These are phyloP conservation scores for Aleiodes leptofemur DNA, from an alignment of 2,888 invertebrate genomes.

Conservation along the genomic window DNA sequence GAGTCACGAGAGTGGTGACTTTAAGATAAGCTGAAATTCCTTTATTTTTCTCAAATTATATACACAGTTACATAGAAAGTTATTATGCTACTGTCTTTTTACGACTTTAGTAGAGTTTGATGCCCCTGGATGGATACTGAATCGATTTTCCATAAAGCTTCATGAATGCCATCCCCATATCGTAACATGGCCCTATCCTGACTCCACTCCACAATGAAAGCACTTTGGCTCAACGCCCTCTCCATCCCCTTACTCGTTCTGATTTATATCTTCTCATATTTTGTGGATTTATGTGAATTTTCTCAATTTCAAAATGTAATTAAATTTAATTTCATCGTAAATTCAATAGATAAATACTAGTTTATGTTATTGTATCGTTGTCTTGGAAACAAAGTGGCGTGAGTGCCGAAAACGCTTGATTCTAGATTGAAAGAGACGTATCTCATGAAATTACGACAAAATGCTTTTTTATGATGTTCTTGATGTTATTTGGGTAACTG, in stretches of 20 bases:
- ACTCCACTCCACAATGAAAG: constrained; percentile 12
- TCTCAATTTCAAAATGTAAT: neutral
- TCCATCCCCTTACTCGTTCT: too few species aligned
- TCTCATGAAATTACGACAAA: too few species aligned
- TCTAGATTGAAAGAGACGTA: too few species aligned
- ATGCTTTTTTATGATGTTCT: too few species aligned
- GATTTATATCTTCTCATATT: neutral
- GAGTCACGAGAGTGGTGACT: constrained; percentile 7
- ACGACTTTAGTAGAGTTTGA: constrained; percentile 53
- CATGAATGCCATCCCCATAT: constrained; percentile 56
- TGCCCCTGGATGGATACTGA: constrained; percentile 63
- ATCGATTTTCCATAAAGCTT: constrained; percentile 68
- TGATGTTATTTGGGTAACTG: too few species aligned
- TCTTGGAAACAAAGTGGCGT: too few species aligned
- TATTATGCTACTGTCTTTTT: neutral
- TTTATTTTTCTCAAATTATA: neutral
- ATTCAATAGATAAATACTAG: neutral
- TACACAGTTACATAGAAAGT: neutral
- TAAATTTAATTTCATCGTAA: neutral
- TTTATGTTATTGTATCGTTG: neutral
- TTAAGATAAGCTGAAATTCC: constrained; percentile 29
- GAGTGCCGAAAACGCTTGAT: too few species aligned
- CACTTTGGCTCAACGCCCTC: neutral
- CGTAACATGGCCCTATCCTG: neutral
- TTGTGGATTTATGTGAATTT: neutral